These are phyloP conservation scores for Petromus typicus DNA, from an alignment of 2,113 vertebrate genomes.

Conservation along the genomic window DNA sequence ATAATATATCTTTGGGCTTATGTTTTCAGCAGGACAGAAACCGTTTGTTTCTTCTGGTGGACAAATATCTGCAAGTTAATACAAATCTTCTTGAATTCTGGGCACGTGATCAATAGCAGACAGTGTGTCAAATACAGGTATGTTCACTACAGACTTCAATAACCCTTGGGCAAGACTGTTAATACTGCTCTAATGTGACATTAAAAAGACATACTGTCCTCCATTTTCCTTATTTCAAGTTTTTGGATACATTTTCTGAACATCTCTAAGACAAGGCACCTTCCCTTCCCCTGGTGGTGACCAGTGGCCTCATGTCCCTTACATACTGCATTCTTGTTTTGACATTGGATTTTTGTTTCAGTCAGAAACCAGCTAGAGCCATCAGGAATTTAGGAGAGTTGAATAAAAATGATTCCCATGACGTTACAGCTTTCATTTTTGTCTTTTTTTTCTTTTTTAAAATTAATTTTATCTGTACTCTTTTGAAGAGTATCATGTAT, in stretches of 20 bases:
- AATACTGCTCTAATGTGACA: not conserved
- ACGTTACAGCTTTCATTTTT: not conserved
- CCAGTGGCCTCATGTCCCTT: constrained; percentile 51
- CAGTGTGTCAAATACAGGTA: not conserved
- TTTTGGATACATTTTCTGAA: not conserved
- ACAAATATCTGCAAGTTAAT: not conserved
- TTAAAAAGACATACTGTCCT: not conserved
- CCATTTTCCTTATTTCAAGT: not conserved
- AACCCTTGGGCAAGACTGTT: not conserved
- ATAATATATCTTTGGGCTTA: not conserved
- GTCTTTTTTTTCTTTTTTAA: not conserved
- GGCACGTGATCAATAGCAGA: not conserved
- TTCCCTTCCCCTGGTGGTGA: constrained; percentile 44
- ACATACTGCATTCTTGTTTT: constrained; percentile 76
- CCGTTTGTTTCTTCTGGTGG: not conserved
- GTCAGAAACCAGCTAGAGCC: constrained; percentile 56
- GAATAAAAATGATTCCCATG: not conserved
- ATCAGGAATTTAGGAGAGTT: not conserved
- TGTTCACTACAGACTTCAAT: not conserved
- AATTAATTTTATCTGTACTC: not conserved
- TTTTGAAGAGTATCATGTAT: no score
- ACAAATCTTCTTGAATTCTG: not conserved
- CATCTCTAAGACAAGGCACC: constrained; percentile 55
- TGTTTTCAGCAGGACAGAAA: not conserved
- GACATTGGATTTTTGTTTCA: constrained; percentile 76